Evolutionary conservation across 2,113 vertebrate genomes (phyloP).

Genomic region (Lipotes vexillifer): DNA sequence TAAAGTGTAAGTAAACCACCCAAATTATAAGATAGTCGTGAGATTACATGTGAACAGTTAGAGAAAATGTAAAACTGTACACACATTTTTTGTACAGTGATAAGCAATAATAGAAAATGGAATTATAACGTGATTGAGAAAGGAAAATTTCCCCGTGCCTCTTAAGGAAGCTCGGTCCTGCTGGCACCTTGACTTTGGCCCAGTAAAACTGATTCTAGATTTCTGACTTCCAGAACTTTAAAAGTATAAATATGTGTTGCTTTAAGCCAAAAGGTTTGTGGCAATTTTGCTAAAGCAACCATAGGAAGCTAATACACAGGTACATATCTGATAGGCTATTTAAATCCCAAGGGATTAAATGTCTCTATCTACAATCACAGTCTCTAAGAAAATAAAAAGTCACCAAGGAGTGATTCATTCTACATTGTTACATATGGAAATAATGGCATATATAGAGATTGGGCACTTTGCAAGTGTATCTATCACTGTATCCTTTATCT

Average conservation of each 20-base stretch:
- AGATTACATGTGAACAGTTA: background rate
- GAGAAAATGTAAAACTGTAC: background rate
- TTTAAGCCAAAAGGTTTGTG: background rate
- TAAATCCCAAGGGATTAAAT: background rate
- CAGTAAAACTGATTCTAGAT: background rate
- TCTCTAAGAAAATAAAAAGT: conserved; percentile 3
- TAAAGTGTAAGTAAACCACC: background rate
- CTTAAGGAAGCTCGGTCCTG: background rate
- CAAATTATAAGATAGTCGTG: background rate
- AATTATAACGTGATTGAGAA: background rate
- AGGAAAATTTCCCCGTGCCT: background rate
- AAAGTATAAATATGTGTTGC: background rate
- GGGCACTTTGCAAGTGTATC: background rate
- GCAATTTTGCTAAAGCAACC: background rate
- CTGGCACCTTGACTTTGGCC: background rate
- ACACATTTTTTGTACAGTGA: background rate
- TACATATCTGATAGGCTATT: background rate
- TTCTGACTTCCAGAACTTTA: background rate
- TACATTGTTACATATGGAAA: background rate
- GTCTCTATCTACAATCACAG: background rate
- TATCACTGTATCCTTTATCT: background rate
- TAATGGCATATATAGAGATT: background rate
- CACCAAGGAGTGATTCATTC: background rate
- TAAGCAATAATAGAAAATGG: background rate
- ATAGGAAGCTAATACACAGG: background rate